phyloP scores from a whole-genome alignment of 2,888 invertebrate species.

The Iselma pallidipennis region DNA sequence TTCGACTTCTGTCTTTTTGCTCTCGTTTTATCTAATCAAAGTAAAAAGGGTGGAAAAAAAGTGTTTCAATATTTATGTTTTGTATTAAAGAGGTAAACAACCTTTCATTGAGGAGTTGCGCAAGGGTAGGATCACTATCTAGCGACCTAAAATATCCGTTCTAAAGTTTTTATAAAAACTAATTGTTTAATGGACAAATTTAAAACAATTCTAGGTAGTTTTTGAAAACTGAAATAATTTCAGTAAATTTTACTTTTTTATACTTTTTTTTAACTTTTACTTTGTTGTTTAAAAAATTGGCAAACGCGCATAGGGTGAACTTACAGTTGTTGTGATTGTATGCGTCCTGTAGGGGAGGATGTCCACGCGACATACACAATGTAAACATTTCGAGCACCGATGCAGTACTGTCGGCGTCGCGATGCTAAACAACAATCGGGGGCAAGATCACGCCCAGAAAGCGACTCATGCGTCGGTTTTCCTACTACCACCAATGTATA shows the following conservation, averaged over 20 bases:
- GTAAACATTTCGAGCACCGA: constrained; percentile 47
- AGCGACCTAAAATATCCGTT: constrained; percentile 8
- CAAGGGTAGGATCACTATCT: constrained; percentile 5
- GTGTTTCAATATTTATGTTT: background rate
- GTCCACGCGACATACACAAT: constrained; percentile 50
- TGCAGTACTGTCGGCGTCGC: constrained; percentile 30
- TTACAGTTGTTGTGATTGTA: constrained; percentile 37
- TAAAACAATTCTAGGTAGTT: too few relatives aligned
- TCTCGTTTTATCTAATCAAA: too few relatives aligned
- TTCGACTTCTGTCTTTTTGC: too few relatives aligned
- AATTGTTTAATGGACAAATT: too few relatives aligned
- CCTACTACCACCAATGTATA: constrained; percentile 17
- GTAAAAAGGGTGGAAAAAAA: too few relatives aligned
- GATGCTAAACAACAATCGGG: constrained; percentile 13
- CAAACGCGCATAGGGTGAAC: constrained; percentile 15
- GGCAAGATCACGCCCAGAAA: constrained; percentile 21
- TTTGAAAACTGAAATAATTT: too few relatives aligned
- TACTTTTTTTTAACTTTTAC: too few relatives aligned
- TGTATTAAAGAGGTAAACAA: constrained; percentile 8
- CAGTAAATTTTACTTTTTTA: too few relatives aligned
- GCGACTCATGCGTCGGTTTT: constrained; percentile 23
- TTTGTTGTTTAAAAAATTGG: too few relatives aligned
- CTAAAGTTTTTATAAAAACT: too few relatives aligned
- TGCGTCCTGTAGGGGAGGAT: constrained; percentile 44
- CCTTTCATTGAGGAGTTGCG: constrained; percentile 12